Evolutionary conservation across 2,888 invertebrate species (phyloP), one percentile per base, ranked within the genome.

Genomic region (Glyphotaelius pellucidus): DNA sequence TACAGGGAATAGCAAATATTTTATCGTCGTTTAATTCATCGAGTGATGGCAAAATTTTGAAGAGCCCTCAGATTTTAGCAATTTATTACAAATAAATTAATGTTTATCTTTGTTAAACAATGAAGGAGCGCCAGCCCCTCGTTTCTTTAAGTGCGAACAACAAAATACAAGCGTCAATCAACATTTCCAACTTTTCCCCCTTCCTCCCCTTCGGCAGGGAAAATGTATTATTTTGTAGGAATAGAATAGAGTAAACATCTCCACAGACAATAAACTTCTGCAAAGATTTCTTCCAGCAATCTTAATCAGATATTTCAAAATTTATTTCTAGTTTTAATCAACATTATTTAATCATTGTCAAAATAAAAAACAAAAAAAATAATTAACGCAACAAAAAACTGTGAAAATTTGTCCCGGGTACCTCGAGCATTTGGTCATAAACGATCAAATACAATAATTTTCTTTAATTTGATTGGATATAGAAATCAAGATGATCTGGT

Each of bases 71-170:
- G 88, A 80, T 80, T 89, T 80, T 30, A 89, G 89, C 80, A 89
- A 89, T 42, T 42, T 42, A 42, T 89, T 89, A 89, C 89, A 80
- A 80, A 80, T 38, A 89, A 89, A 80, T 80, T 5, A 89, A 80
- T 89, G 89, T 89, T 89, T 89, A 89, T 89, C 89, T 80, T 89
- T 80, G 42, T 89, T 80, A 89, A 89, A 89, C 89, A 89, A 89
- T 80, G 80, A 80, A n/a, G 38, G 38, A n/a, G 38, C 67, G 31
- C 67, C 67, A 25, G 88, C 30, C 52, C 31, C 31, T 52, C 88
- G 87, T 88, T 88, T 52, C 88, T 87, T 32, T 88, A 88, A 88
- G 88, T 88, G 88, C 88, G 88, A 52, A 88, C 88, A 88, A 88
- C 88, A 88, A 88, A 88, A 67, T 52, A 88, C 52, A 52, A 67